These are phyloP conservation scores for Strix aluco DNA, from an alignment of 2,113 vertebrate species.

Conservation along the genomic window DNA sequence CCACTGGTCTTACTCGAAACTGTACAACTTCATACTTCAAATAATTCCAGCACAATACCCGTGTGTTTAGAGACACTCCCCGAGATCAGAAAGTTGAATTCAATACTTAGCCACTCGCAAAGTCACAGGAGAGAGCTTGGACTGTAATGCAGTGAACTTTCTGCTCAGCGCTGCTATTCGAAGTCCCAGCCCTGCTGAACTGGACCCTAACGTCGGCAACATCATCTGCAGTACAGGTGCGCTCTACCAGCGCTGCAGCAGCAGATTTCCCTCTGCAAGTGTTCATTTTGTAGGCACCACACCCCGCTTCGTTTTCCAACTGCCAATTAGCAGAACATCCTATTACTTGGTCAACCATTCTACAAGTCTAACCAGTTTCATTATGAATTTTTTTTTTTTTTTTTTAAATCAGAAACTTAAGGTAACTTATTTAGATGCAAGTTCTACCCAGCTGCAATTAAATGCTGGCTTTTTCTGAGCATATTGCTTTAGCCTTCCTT, in stretches of 20 bases:
- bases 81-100: slow-evolving; percentile 44
- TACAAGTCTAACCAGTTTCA: slow-evolving; percentile 48
- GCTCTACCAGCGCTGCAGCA: background rate
- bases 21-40: background rate
- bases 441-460: background rate
- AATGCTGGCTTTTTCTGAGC: background rate
- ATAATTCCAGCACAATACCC: background rate
- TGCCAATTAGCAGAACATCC: slow-evolving; percentile 42
- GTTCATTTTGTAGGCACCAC: background rate
- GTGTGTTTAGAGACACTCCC: slow-evolving; percentile 6
- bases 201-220: background rate
- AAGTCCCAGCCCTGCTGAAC: background rate
- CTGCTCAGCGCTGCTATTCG: background rate
- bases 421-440: background rate
- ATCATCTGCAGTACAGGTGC: background rate
- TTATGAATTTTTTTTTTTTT: background rate
- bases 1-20: background rate
- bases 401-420: background rate
- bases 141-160: background rate
- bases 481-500: background rate
- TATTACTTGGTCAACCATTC: slow-evolving; percentile 13
- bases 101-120: slow-evolving; percentile 48
- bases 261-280: background rate
- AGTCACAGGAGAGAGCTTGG: slow-evolving; percentile 25
- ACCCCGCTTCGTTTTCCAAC: background rate